Base-by-base conservation (phyloP, 2,888 invertebrate species). In the Sminthurides aquaticus region DNA sequence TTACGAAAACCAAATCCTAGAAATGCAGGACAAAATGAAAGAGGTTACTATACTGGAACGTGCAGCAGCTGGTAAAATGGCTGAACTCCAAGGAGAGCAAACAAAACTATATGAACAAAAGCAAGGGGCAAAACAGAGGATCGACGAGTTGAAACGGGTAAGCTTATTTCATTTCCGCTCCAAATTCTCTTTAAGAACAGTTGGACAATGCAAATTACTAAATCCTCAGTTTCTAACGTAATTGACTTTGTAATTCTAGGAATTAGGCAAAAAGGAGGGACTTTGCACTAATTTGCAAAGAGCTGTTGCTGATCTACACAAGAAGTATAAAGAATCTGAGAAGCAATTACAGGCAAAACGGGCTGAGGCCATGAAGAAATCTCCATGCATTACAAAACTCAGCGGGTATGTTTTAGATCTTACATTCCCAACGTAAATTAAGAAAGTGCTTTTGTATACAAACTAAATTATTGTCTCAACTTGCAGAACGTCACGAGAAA, bases 311-410 rank as follows among this genome's bases (percentile, higher is more conserved):
- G 60, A 60, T 11, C 15, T 43, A 1, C 48, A 29, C 1, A 62
- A 62, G 25, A 57, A 62, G 55, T n/a, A 27, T 20, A 55, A 43
- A n/a, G 62, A 62, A 26, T 24, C 55, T 1, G 49, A 57, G 49
- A 57, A 57, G 8, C 18, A 18, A 26, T 29, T 57, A n/a, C 24
- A 48, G 18, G 15, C 3, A 1, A 60, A 60, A 52, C 24, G n/a
- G 18, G 20, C 3, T 20, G 52, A 60, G 2, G 60, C 60, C 3
- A 26, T 11, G 15, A 24, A 52, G 27, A 24, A 20, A n/a, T 27
- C 24, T 18, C 52, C 52, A 24, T 2, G 60, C 1, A 60, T 49
- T 2, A 24, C 15, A 25, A 18, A 48, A 22, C 5, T 60, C 3
- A 49, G 25, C 18, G 49, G 49, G 49, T 43, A 49, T 26, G 48